Evolutionary conservation across 2,888 invertebrate species (phyloP), one percentile per base, ranked within the genome.

Genomic region (Steinernema carpocapsae): DNA sequence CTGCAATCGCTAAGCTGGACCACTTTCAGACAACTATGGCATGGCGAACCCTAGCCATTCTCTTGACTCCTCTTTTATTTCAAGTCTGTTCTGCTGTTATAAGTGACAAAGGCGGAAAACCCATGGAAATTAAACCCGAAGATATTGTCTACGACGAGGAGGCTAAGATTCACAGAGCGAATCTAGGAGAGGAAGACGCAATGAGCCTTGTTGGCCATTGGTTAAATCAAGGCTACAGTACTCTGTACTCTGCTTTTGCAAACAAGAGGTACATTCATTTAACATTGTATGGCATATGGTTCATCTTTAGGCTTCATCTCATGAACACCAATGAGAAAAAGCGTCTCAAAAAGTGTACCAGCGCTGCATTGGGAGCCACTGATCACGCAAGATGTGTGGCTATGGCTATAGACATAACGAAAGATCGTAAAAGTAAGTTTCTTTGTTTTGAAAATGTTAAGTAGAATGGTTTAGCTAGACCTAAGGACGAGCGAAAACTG

Each of bases 381-480:
- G 64, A 64, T 6, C 24, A 64, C 7, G 64, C 64, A 6, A 29
- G n/a, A 4, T 64, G 64, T 26, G 64, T 64, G 1, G 32, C 29
- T 7, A 64, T n/a, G 64, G 17, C 19, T 6, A 3, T 64, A 2
- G 64, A 64, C 12, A 29, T 64, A 29, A 37, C 32, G 4, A 29
- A 37, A 17, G 64, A 32, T 1, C 26, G 64, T 6, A 64, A 26
- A 12, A 10, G 64, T 64, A 37, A 32, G 64, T 48, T 48, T 48
- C 10, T 3, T 37, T 10, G 10, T 37, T 10, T 48, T 48, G 2
- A 14, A 14, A 48, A 48, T 48, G 4, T 48, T 4, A 71, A 24
- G 17, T 76, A 77, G 45, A 76, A 76, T 52, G 26, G 76, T 56
- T 24, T 22, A 64, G 64, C 6, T n/a, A 29, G 19, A 64, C 64